Evolutionary conservation across 2,797 vertebrate genomes (phyloP), one percentile per base, ranked within the genome.

Genomic region (Mastacembelus armatus): DNA sequence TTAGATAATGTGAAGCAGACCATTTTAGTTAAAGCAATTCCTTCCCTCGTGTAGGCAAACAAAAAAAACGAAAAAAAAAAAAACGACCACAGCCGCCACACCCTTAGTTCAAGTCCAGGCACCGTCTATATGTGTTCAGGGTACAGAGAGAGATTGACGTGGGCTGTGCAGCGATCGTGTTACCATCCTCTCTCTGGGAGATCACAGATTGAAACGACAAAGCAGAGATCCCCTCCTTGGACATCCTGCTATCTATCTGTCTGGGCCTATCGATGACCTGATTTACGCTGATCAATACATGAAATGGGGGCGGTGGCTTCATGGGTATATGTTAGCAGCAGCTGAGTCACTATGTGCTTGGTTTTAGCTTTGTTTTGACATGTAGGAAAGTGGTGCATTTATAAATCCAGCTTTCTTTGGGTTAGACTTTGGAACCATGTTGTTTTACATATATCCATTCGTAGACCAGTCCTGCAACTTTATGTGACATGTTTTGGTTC

Each of bases 181-280:
- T 76, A 82, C 83, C 35, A 2, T 70, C 60, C 27, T 43, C 24
- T 67, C 60, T 52, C 44, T 42, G 60, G 56, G 5, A 84, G 57
- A 58, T 61, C 35, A 43, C 70, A 38, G 67, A 76, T 22, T 67
- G 50, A 76, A 69, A 51, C 7, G 12, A 49, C 74, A 58, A 40
- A 63, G 77, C 45, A 8, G 56, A 58, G 76, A 59, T 80, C 38
- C 27, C 43, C 47, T 83, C 71, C 71, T 67, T 30, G n/a, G 75
- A 81, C 77, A 68, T 79, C 81, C 82, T 77, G 72, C 77, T 66
- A 19, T 84, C 73, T 71, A 67, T 78, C 84, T 74, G 81, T 88
- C 83, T 85, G 72, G 66, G 40, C 27, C 47, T 81, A 83, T 75
- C 71, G 77, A 87, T 83, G 75, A 87, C 78, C 84, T 78, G 68